These are phyloP conservation scores for Uropetala carovei DNA, from an alignment of 2,888 invertebrate genomes.

Conservation along the genomic window DNA sequence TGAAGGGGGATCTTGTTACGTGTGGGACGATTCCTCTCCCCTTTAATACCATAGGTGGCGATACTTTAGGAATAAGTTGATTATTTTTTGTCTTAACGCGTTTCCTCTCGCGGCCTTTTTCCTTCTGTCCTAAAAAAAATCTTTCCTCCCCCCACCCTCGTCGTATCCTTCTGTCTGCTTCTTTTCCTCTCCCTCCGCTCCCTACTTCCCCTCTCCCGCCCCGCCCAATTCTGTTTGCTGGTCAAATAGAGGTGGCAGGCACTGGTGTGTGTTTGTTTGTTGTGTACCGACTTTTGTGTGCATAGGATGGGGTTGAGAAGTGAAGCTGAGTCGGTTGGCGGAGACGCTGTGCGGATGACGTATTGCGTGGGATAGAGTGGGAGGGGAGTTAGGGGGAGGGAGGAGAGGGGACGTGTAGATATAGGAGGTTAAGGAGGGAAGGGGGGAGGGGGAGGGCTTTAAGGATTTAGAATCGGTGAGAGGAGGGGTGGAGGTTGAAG, in stretches of 20 bases:
- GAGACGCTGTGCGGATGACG: slow-evolving; percentile 53
- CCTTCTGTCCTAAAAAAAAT: neutral
- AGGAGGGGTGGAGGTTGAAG: neutral
- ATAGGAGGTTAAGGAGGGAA: neutral
- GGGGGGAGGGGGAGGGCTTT: neutral
- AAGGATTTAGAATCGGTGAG: neutral
- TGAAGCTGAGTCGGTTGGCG: slow-evolving; percentile 12
- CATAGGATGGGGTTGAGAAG: slow-evolving; percentile 37
- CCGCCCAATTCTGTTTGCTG: slow-evolving; percentile 38
- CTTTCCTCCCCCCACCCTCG: neutral
- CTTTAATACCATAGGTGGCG: neutral
- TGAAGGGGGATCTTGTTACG: neutral
- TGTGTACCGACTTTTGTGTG: slow-evolving; percentile 62
- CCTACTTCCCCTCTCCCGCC: neutral
- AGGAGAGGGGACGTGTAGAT: neutral
- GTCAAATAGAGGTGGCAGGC: slow-evolving; percentile 63
- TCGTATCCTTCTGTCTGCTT: neutral
- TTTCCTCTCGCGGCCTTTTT: neutral
- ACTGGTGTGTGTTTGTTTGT: slow-evolving; percentile 61
- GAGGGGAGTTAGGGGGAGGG: neutral
- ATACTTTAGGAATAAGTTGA: neutral
- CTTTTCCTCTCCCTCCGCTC: neutral
- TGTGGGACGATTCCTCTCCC: neutral
- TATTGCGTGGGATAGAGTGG: neutral
- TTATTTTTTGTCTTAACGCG: neutral